Conservation (phyloP, 2,888 invertebrate genomes). For the Syrphus vitripennis region DNA sequence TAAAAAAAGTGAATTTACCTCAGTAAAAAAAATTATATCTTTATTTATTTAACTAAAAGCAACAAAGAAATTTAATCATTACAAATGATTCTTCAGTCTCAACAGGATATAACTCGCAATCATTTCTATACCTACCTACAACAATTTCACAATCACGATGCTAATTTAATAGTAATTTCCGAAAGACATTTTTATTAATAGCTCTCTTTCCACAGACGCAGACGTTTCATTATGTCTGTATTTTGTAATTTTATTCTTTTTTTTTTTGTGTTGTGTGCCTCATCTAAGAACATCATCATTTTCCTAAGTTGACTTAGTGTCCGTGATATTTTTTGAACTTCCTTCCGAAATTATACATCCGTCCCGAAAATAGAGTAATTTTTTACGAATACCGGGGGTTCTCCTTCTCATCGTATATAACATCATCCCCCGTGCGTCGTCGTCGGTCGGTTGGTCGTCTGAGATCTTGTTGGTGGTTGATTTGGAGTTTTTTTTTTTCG, state of each 20-base stretch:
- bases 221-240: slow-evolving; percentile 36
- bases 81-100: slow-evolving; percentile 50
- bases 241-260: background rate
- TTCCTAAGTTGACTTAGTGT: slow-evolving; percentile 24
- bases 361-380: slow-evolving; percentile 39
- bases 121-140: slow-evolving; percentile 40
- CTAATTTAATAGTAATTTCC: slow-evolving; percentile 69
- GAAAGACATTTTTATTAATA: slow-evolving; percentile 67
- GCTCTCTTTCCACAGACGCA: slow-evolving; percentile 32
- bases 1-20: no score
- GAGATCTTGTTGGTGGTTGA: background rate
- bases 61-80: slow-evolving; percentile 46
- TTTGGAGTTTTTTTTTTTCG: background rate
- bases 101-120: slow-evolving; percentile 36
- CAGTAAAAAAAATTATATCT: no score
- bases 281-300: slow-evolving; percentile 19
- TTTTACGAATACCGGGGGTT: slow-evolving; percentile 13
- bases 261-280: background rate
- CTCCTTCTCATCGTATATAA: background rate
- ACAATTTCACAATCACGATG: slow-evolving; percentile 63
- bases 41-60: background rate
- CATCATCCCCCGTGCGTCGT: background rate
- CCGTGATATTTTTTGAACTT: slow-evolving; percentile 16
- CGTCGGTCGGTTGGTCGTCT: background rate
- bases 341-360: slow-evolving; percentile 23